Conservation (phyloP, 2,113 vertebrate genomes). For the Onychostoma macrolepis region DNA sequence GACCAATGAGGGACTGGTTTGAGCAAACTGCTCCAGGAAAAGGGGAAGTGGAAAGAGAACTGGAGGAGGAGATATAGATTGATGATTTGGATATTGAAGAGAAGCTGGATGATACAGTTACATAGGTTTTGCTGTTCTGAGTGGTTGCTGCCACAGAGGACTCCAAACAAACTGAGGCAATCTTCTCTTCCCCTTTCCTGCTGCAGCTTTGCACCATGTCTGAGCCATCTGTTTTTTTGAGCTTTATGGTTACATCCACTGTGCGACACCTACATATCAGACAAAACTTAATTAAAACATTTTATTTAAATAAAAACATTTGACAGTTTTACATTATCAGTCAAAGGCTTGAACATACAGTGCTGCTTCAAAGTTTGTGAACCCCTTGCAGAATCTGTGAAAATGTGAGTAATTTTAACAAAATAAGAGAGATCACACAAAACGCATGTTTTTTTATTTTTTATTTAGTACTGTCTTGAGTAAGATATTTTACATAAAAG, state of each 20-base stretch:
- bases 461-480: too few species aligned
- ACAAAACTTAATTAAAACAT: conserved; percentile 23
- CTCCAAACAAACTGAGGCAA: background rate
- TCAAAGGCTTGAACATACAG: background rate
- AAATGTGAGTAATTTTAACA: too few species aligned
- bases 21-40: background rate
- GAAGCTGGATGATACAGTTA: background rate
- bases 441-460: too few species aligned
- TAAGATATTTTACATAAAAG: too few species aligned
- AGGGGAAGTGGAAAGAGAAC: conserved; percentile 9
- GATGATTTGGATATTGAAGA: background rate
- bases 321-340: background rate
- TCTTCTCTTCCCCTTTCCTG: background rate
- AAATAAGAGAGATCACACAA: too few species aligned
- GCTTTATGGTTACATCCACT: background rate
- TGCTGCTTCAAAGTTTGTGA: too few species aligned
- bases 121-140: background rate
- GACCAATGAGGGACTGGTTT: conserved; percentile 8
- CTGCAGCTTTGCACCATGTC: background rate
- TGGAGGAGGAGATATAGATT: conserved; percentile 3
- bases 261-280: conserved; percentile 22
- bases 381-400: too few species aligned
- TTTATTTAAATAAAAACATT: background rate
- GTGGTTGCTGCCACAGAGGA: background rate
- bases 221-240: conserved; percentile 10